Conservation (phyloP, 2,797 vertebrate genomes). For the Chiloscyllium punctatum region DNA sequence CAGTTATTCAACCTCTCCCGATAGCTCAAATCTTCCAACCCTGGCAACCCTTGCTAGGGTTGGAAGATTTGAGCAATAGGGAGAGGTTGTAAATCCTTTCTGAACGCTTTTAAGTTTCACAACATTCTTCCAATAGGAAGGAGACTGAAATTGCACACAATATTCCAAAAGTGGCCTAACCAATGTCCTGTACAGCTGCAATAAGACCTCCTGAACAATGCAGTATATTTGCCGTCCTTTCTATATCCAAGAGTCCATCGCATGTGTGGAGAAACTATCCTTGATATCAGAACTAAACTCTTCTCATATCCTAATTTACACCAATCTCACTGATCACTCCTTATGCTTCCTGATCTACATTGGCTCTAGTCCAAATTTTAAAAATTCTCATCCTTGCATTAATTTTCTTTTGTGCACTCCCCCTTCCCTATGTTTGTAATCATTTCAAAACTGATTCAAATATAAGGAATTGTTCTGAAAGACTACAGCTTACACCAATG, state of each 20-base stretch:
- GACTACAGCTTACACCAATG: background rate
- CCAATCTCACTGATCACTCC: background rate
- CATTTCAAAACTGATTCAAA: background rate
- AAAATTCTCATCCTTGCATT: background rate
- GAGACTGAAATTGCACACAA: too few species aligned
- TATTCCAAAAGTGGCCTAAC: too few species aligned
- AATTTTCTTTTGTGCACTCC: background rate
- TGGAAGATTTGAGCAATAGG: too few species aligned
- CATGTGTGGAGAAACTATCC: background rate
- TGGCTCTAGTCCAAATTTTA: background rate
- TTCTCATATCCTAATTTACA: too few species aligned
- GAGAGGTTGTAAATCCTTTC: too few species aligned
- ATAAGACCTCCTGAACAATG: background rate
- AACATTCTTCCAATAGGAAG: too few species aligned
- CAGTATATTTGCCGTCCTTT: background rate
- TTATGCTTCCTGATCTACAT: background rate
- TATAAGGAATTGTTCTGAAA: background rate
- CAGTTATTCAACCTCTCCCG: too few species aligned
- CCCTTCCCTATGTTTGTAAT: background rate
- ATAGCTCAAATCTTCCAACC: too few species aligned
- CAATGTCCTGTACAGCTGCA: too few species aligned
- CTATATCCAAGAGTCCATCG: background rate
- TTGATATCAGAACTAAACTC: background rate
- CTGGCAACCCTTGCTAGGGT: too few species aligned
- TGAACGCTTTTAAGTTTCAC: too few species aligned